Evolutionary conservation across 2,888 invertebrate species (phyloP).

Genomic region (Drosophila meridiana): DNA sequence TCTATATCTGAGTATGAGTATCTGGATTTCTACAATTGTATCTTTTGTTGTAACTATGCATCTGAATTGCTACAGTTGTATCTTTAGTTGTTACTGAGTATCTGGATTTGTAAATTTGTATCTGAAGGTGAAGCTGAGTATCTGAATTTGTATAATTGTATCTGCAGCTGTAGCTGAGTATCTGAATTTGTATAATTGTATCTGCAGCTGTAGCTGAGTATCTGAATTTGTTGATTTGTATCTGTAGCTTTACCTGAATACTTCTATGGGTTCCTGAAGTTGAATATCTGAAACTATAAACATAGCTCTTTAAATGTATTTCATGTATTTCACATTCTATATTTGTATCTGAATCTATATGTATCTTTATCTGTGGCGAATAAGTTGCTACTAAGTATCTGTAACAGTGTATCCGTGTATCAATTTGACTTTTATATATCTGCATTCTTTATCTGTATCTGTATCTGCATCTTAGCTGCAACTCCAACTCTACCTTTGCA

Average conservation of each 20-base stretch:
- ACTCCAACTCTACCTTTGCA: conserved; percentile 1
- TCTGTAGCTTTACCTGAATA: conserved; percentile 2
- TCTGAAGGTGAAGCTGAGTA: neutral
- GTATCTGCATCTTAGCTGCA: conserved; percentile 1
- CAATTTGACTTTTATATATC: too few species aligned
- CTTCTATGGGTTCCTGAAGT: neutral
- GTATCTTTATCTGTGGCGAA: neutral
- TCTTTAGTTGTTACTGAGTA: neutral
- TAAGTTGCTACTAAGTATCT: too few species aligned
- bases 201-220: neutral
- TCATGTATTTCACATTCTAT: too few species aligned
- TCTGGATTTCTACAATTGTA: neutral
- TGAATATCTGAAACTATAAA: too few species aligned
- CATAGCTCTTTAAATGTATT: neutral
- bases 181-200: neutral
- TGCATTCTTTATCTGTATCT: conserved; percentile 19
- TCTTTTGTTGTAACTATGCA: neutral
- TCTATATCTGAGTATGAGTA: neutral
- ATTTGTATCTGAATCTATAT: neutral
- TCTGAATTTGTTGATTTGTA: neutral
- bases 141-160: neutral
- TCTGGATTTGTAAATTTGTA: too few species aligned
- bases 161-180: neutral
- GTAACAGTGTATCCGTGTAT: neutral
- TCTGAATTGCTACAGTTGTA: neutral